Base-by-base conservation (phyloP, 1,140 invertebrate species). In the Drosophila elegans region DNA sequence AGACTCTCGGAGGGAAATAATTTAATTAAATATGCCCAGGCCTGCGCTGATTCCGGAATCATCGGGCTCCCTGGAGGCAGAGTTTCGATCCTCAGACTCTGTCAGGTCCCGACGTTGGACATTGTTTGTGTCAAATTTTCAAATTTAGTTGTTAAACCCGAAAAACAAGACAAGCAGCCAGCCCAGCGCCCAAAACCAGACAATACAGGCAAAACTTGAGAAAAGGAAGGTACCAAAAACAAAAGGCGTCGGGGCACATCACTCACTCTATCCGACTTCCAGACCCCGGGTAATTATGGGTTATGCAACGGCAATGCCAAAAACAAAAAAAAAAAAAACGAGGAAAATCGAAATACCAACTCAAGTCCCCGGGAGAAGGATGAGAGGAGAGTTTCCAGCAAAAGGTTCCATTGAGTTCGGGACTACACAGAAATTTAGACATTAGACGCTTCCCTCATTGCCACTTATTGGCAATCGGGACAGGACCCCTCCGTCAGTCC, bases 111-210 rank as follows among this genome's bases (percentile, higher is more conserved):
- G 36, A 27, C 59, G n/a, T 36, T 48, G 46, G 61, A 61, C 84
- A 89, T 89, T 89, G 84, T 89, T 89, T 89, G 85, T 75, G 80
- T 89, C 84, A 89, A 89, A 89, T 80, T 80, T 89, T 89, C 74
- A 89, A 89, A 89, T 89, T 89, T 89, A 89, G 84, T 89, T 89
- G 84, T 89, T 89, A 89, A 89, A 89, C 84, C 77, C 85, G 85
- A 89, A 89, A 89, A 89, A 89, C 84, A 82, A 89, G 84, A 88
- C 82, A 78, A 68, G 69, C 77, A 83, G 72, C 49, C 32, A 55
- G 57, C 56, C 56, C 45, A 61, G 56, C 54, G 56, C 62, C 66
- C 59, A 66, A 71, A 68, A 80, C 68, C 72, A 49, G 77, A 53
- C 69, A 60, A 75, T 54, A 53, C 62, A 80, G 59, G 55, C 57